A percentile compares a stretch with the other conserved stretches of the same genome.
Conservation (phyloP, 2,888 invertebrate genomes). For the Torymus aiolomorphi region DNA sequence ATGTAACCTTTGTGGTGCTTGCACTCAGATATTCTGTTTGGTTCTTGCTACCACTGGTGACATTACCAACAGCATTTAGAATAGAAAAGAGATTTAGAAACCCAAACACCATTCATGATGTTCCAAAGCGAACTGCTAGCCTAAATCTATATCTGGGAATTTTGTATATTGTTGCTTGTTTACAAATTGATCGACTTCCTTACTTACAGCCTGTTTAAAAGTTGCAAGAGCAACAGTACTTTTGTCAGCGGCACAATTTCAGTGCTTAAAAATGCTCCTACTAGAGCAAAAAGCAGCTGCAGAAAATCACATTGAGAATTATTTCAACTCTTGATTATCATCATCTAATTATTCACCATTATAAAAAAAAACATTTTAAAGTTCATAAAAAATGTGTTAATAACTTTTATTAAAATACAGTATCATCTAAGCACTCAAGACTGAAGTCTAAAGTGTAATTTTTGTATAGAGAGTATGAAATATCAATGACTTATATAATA, state of each 20-base stretch:
- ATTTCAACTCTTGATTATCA: conserved; percentile 34
- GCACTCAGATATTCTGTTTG: conserved; percentile 90
- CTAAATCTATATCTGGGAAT: conserved; percentile 94
- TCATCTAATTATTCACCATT: conserved; percentile 24
- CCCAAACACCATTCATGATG: conserved; percentile 85
- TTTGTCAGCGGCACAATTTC: conserved; percentile 42
- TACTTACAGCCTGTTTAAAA: conserved; percentile 65
- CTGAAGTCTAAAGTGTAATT: conserved; percentile 46
- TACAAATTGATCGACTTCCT: conserved; percentile 71
- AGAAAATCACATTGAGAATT: conserved; percentile 15
- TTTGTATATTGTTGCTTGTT: conserved; percentile 89
- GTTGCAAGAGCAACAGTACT: background rate
- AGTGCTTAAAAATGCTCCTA: conserved; percentile 38
- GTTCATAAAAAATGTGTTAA: conserved; percentile 12
- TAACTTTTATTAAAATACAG: conserved; percentile 39
- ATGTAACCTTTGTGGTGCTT: conserved; percentile 91
- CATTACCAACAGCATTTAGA: conserved; percentile 91
- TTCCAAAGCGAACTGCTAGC: conserved; percentile 92
- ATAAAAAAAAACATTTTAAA: conserved; percentile 22
- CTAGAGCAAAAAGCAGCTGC: conserved; percentile 23
- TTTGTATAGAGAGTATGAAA: conserved; percentile 49
- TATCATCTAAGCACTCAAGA: conserved; percentile 32
- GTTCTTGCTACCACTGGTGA: conserved; percentile 92
- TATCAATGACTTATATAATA: conserved; percentile 35
- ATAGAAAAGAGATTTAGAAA: conserved; percentile 92